Evolutionary conservation across 1,140 invertebrate genomes (phyloP).

Genomic region (Zophobas morio): DNA sequence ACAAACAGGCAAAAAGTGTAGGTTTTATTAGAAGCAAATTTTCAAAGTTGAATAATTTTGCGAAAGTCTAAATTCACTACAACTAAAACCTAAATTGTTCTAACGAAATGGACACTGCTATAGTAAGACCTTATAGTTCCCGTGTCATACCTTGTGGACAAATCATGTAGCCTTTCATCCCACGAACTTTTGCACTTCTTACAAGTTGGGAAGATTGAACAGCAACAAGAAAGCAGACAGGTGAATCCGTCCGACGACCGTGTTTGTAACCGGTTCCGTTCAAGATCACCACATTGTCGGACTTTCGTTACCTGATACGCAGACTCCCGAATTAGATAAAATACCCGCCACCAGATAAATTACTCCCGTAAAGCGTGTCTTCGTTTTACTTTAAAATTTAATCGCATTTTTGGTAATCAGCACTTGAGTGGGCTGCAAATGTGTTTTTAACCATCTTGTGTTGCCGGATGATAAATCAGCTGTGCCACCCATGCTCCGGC

Average conservation of each 20-base stretch:
- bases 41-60: too few species aligned
- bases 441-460: neutral
- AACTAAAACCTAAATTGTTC: too few species aligned
- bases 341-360: conserved; percentile 31
- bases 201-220: conserved; percentile 30
- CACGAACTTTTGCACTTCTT: neutral
- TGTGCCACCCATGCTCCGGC: conserved; percentile 4
- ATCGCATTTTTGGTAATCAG: conserved; percentile 25
- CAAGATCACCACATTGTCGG: conserved; percentile 28
- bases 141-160: too few species aligned
- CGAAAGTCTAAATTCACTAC: too few species aligned
- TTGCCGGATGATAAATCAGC: conserved; percentile 2
- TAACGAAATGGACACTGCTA: too few species aligned
- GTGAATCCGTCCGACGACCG: conserved; percentile 8
- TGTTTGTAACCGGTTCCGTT: conserved; percentile 27
- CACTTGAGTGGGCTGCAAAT: conserved; percentile 5
- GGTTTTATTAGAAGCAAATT: too few species aligned
- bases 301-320: conserved; percentile 33
- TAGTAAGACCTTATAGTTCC: too few species aligned
- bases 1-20: too few species aligned
- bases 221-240: conserved; percentile 31
- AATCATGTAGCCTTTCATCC: too few species aligned
- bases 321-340: conserved; percentile 38
- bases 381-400: neutral
- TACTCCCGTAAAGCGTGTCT: neutral